Percentiles rank a stretch among this genome's conserved stretches.
These are phyloP conservation scores for Tenthredo livida DNA, from an alignment of 2,888 invertebrate genomes.

Conservation along the genomic window DNA sequence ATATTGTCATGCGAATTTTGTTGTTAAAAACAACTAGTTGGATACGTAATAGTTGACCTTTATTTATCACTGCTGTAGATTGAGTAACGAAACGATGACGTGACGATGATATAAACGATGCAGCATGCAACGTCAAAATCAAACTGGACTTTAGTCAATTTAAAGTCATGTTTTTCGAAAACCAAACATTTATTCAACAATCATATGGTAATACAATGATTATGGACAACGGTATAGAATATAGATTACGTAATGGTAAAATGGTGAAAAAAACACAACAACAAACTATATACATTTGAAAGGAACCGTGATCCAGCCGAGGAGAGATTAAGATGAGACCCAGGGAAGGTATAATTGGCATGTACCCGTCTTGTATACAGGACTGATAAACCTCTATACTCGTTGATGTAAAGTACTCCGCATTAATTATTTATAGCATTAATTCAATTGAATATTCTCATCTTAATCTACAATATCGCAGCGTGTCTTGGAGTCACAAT, in stretches of 20 bases:
- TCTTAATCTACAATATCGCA: constrained; percentile 46
- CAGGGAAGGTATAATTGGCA: not conserved
- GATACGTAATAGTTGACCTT: not conserved
- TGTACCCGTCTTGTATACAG: not conserved
- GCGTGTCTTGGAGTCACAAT: constrained; percentile 41
- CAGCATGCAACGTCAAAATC: constrained; percentile 49
- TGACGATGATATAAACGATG: constrained; percentile 41
- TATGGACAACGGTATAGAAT: constrained; percentile 63
- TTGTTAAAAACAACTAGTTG: not conserved
- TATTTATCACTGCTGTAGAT: not conserved
- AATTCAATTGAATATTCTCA: constrained; percentile 31
- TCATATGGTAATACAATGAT: constrained; percentile 67
- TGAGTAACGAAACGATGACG: not conserved
- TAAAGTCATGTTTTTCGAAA: constrained; percentile 59
- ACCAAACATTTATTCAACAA: constrained; percentile 67
- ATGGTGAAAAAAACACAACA: constrained; percentile 40
- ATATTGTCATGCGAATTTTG: not conserved
- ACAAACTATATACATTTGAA: constrained; percentile 42
- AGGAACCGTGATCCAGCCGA: constrained; percentile 40
- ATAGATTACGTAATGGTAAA: constrained; percentile 45
- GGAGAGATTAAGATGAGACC: constrained; percentile 48
- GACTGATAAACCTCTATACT: not conserved
- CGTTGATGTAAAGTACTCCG: not conserved
- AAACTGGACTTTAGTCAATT: constrained; percentile 59
- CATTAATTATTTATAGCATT: not conserved